phyloP scores from a whole-genome alignment of 2,888 invertebrate species.

The Terebella lapidaria region DNA sequence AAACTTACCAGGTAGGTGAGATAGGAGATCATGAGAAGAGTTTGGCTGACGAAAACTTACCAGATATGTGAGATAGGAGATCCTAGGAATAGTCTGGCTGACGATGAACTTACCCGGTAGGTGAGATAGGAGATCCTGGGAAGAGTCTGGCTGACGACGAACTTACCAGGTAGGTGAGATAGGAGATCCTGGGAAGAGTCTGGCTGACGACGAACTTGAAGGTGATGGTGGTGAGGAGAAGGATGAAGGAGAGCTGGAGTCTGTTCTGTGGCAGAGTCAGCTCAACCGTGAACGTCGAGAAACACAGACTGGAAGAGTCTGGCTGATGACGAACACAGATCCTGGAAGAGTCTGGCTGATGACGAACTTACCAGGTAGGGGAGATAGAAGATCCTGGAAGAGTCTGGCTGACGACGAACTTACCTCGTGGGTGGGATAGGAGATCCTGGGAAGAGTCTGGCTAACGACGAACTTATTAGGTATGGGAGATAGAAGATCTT shows the following conservation, averaged over 20 bases:
- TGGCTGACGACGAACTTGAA: constrained; percentile 23
- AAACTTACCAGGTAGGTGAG: constrained; percentile 30
- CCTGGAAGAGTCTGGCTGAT: too few species aligned
- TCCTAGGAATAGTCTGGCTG: neutral
- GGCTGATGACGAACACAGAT: too few species aligned
- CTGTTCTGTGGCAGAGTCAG: constrained; percentile 19
- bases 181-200: constrained; percentile 19
- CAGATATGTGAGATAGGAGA: neutral
- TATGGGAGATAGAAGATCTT: constrained; percentile 28
- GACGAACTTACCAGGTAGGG: too few species aligned
- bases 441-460: constrained; percentile 32
- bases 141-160: constrained; percentile 17
- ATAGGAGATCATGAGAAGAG: neutral
- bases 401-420: too few species aligned
- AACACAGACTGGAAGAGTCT: constrained; percentile 17
- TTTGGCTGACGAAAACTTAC: neutral
- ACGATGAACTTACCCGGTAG: neutral
- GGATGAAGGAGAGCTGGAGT: constrained; percentile 24
- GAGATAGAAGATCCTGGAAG: too few species aligned
- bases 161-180: constrained; percentile 19
- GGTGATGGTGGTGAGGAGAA: constrained; percentile 22
- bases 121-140: constrained; percentile 17
- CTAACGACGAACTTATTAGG: constrained; percentile 36
- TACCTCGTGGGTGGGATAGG: constrained; percentile 32
- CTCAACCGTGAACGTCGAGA: constrained; percentile 21